Evolutionary conservation across 2,888 invertebrate species (phyloP).

Genomic region (Eurytoma adleriae): DNA sequence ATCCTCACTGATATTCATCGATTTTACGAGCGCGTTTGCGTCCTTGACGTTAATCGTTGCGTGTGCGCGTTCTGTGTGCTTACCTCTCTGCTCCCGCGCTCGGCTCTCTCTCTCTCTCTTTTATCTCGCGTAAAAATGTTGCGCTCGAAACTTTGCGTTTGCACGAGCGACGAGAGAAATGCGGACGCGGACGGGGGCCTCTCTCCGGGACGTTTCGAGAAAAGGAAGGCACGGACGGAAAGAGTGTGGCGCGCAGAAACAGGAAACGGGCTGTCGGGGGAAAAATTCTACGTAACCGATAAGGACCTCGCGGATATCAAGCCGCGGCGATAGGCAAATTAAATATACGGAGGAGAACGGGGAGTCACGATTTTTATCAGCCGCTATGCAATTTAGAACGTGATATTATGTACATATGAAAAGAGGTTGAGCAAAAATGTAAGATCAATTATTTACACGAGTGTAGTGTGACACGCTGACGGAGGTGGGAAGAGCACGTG

Average conservation of each 20-base stretch:
- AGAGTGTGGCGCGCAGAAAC: constrained; percentile 7
- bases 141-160: not conserved
- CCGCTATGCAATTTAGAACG: constrained; percentile 66
- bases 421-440: constrained; percentile 61
- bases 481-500: not conserved
- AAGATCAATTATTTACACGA: constrained; percentile 68
- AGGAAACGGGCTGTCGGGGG: constrained; percentile 3
- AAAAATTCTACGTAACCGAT: constrained; percentile 10
- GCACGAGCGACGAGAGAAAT: not conserved
- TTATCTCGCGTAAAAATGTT: not conserved
- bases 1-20: constrained; percentile 45
- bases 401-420: constrained; percentile 62
- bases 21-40: constrained; percentile 44
- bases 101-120: no score
- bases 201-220: not conserved
- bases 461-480: constrained; percentile 52
- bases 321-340: constrained; percentile 39
- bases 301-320: constrained; percentile 19
- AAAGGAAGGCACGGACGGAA: constrained; percentile 8
- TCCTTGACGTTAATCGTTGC: constrained; percentile 50
- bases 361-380: constrained; percentile 64
- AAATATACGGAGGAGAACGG: constrained; percentile 15
- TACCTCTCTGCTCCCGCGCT: constrained; percentile 33
- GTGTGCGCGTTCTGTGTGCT: not conserved
- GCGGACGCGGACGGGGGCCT: not conserved